Percentiles rank a stretch among this genome's conserved stretches.
Evolutionary conservation across 2,797 vertebrate genomes (phyloP).

Genomic region (Cossypha caffra): DNA sequence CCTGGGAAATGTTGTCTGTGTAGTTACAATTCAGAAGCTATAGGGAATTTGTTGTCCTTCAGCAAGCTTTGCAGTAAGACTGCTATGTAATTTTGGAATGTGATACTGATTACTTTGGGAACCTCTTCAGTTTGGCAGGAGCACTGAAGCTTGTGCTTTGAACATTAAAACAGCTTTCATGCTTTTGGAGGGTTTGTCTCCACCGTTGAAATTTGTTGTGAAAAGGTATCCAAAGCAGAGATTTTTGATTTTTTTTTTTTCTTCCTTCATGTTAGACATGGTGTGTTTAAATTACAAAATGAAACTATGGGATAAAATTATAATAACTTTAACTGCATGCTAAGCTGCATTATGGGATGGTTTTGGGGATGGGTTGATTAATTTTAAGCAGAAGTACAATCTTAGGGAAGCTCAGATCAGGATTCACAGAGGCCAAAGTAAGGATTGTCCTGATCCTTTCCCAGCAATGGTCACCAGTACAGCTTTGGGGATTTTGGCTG

Average conservation of each 20-base stretch:
- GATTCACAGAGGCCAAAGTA: background rate
- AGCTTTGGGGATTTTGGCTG: background rate
- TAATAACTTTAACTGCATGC: background rate
- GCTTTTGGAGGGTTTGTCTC: background rate
- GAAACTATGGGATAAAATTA: background rate
- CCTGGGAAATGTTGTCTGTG: background rate
- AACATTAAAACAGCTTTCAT: background rate
- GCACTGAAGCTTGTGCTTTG: background rate
- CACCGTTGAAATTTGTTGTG: background rate
- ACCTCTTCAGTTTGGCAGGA: background rate
- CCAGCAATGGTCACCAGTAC: rapidly evolving
- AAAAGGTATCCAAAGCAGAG: background rate
- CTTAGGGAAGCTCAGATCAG: background rate
- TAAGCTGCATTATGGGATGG: background rate
- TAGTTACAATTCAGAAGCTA: background rate
- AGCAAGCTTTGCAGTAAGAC: background rate
- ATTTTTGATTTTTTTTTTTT: background rate
- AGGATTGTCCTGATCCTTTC: background rate
- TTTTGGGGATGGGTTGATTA: background rate
- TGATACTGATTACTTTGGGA: background rate
- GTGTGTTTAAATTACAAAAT: background rate
- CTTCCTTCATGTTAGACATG: background rate
- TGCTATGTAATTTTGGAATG: background rate
- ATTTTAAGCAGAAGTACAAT: background rate
- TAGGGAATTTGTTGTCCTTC: background rate